phyloP scores from a whole-genome alignment of 1,140 invertebrate species.

The Chymomyza costata region DNA sequence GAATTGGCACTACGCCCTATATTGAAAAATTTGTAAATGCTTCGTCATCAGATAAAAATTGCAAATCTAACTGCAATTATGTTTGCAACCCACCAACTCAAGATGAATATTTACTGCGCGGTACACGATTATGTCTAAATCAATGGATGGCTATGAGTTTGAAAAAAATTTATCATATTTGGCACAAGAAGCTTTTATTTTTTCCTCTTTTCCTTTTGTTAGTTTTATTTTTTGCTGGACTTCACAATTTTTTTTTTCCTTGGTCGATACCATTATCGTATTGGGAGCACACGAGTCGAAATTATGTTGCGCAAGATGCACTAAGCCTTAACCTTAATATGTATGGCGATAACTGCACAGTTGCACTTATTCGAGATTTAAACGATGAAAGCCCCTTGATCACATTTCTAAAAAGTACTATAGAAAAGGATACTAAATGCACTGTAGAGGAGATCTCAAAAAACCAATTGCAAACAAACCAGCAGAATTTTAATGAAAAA shows the following conservation, averaged over 20 bases:
- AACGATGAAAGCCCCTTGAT: not conserved
- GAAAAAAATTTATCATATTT: conserved; percentile 8
- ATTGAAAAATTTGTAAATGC: conserved; percentile 13
- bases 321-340: not conserved
- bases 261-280: not conserved
- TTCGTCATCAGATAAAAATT: not conserved
- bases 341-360: not conserved
- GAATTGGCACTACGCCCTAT: conserved; percentile 14
- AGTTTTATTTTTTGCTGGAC: not conserved
- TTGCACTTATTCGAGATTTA: not conserved
- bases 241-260: not conserved
- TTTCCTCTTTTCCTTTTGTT: conserved; percentile 1
- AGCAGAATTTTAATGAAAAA: not conserved
- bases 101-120: not conserved
- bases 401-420: not conserved
- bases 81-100: not conserved
- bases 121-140: conserved; percentile 3
- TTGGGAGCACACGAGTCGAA: not conserved
- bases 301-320: not conserved
- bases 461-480: not conserved
- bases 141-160: conserved; percentile 16
- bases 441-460: not conserved
- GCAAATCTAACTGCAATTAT: no score
- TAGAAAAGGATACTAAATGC: not conserved
- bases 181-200: conserved; percentile 7